phyloP scores from a whole-genome alignment of 2,797 vertebrate species.

The Chanos chanos region DNA sequence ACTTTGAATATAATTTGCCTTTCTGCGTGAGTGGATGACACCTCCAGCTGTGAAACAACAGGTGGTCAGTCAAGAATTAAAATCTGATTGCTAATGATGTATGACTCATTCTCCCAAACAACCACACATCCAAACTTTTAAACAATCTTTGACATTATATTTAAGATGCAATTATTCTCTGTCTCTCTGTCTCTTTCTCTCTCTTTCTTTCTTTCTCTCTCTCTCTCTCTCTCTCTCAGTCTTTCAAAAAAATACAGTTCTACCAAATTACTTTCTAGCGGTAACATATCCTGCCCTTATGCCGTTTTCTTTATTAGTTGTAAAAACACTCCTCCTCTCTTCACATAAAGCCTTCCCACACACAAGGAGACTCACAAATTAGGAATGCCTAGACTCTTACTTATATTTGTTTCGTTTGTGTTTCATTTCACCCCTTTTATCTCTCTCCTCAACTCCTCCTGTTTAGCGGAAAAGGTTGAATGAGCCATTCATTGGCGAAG shows the following conservation, averaged over 20 bases:
- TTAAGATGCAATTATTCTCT: background rate
- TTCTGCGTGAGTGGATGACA: slow-evolving; percentile 32
- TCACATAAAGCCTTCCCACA: too few relatives aligned
- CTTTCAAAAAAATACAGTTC: too few relatives aligned
- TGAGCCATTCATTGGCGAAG: slow-evolving; percentile 39
- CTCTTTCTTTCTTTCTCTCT: background rate
- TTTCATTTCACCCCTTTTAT: slow-evolving; percentile 29
- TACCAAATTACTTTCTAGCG: too few relatives aligned
- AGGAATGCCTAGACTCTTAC: slow-evolving; percentile 33
- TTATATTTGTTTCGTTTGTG: slow-evolving; percentile 42
- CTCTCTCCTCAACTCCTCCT: slow-evolving; percentile 24
- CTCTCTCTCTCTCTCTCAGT: slow-evolving; percentile 8
- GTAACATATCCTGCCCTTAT: slow-evolving; percentile 5
- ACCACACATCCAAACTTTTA: slow-evolving; percentile 35
- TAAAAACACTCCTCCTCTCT: slow-evolving; percentile 20
- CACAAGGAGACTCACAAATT: too few relatives aligned
- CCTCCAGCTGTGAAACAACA: slow-evolving; percentile 45
- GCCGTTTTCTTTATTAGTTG: background rate
- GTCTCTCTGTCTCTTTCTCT: background rate
- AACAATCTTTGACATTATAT: slow-evolving; percentile 20
- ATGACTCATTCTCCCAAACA: slow-evolving; percentile 43
- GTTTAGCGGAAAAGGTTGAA: slow-evolving; percentile 47
- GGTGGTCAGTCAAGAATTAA: slow-evolving; percentile 47
- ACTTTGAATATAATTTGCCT: slow-evolving; percentile 39
- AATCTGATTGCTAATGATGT: slow-evolving; percentile 42